Evolutionary conservation across 2,113 vertebrate species (phyloP).

Genomic region (Leptodactylus fuscus): DNA sequence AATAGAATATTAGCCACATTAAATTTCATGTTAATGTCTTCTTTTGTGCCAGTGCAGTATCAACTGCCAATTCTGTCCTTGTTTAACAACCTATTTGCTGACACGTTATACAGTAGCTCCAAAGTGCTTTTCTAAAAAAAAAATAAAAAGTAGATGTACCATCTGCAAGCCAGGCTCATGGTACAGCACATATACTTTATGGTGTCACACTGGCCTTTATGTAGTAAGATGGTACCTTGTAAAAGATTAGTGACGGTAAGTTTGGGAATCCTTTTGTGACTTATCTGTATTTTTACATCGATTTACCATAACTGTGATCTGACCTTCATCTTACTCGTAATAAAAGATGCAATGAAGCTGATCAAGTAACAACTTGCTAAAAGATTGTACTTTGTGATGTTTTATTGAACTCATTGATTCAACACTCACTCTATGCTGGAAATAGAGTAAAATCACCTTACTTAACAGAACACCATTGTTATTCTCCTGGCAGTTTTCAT

Average conservation of each 20-base stretch:
- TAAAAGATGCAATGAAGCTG: neutral
- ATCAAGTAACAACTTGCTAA: neutral
- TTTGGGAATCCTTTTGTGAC: neutral
- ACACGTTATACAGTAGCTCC: neutral
- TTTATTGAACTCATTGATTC: conserved; percentile 11
- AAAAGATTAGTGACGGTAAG: neutral
- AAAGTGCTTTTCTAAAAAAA: neutral
- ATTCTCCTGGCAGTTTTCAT: neutral
- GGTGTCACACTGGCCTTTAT: neutral
- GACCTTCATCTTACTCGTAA: neutral
- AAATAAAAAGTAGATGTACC: neutral
- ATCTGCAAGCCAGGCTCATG: neutral
- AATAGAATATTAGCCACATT: conserved; percentile 39
- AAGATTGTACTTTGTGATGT: neutral
- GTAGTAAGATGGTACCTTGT: neutral
- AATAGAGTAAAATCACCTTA: conserved; percentile 1
- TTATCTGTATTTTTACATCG: neutral
- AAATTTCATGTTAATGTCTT: conserved; percentile 19
- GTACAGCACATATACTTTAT: neutral
- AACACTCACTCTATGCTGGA: neutral
- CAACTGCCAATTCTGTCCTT: conserved; percentile 3
- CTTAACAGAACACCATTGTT: neutral
- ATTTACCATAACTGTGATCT: neutral
- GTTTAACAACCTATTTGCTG: neutral
- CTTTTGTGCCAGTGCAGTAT: conserved; percentile 16